Conservation (phyloP, 1,140 invertebrate genomes). For the Leptopilina boulardi region DNA sequence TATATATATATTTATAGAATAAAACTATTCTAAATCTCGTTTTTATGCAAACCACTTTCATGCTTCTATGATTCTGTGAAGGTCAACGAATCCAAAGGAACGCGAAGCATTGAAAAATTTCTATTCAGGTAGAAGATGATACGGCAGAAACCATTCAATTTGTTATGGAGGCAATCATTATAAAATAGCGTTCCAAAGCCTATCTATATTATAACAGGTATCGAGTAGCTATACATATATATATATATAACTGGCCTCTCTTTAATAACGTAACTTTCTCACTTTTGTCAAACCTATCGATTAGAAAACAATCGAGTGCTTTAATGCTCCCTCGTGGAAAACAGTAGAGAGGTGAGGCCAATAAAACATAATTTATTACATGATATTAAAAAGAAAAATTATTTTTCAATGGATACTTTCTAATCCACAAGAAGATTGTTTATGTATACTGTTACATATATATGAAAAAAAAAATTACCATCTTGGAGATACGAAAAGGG, state of each 20-base stretch:
- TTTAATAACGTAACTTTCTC: conserved; percentile 27
- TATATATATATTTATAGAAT: no score
- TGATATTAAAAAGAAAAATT: background rate
- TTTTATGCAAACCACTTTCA: background rate
- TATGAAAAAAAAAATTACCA: background rate
- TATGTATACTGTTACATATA: no score
- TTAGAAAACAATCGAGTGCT: background rate
- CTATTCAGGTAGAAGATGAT: conserved; percentile 19
- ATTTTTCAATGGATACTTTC: conserved; percentile 2
- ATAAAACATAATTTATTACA: conserved; percentile 1
- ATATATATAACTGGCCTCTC: no score
- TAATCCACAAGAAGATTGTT: background rate
- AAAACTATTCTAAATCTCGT: background rate
- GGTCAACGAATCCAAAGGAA: conserved; percentile 23
- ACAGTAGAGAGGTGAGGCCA: background rate
- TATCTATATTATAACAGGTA: background rate
- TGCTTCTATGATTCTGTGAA: conserved; percentile 1
- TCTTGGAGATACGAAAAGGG: background rate
- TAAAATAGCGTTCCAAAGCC: conserved; percentile 8
- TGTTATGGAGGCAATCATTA: conserved; percentile 7
- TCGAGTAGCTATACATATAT: background rate
- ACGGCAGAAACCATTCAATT: conserved; percentile 25
- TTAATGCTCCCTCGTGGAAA: background rate
- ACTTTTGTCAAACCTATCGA: background rate
- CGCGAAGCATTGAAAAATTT: conserved; percentile 27